Conservation (phyloP, 1,140 invertebrate species). For the Drosophila auraria region DNA sequence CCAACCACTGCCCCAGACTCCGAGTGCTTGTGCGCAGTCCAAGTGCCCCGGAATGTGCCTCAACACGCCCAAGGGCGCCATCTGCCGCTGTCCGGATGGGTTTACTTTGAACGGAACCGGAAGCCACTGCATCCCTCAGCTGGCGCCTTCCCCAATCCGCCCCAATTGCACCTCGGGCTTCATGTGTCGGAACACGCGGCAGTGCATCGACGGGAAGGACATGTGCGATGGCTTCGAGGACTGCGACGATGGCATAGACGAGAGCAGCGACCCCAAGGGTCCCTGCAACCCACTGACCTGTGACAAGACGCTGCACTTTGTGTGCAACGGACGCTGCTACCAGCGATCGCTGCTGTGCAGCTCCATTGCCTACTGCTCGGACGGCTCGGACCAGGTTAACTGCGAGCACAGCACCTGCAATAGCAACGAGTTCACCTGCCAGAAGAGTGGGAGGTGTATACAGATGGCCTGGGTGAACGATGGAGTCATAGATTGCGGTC, state of each 20-base stretch:
- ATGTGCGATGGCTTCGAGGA: slow-evolving; percentile 93
- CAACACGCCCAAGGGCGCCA: slow-evolving; percentile 73
- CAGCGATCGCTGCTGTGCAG: slow-evolving; percentile 89
- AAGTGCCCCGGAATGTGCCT: slow-evolving; percentile 83
- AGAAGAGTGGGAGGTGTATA: slow-evolving; percentile 88
- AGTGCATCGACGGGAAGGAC: slow-evolving; percentile 86
- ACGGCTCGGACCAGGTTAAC: slow-evolving; percentile 87
- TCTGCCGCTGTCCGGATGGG: slow-evolving; percentile 81
- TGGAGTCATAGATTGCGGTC: slow-evolving; percentile 88
- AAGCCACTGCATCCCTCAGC: slow-evolving; percentile 72
- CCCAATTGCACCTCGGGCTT: slow-evolving; percentile 71
- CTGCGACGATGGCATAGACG: slow-evolving; percentile 94
- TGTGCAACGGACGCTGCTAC: slow-evolving; percentile 88
- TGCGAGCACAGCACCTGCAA: slow-evolving; percentile 87
- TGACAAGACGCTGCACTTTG: slow-evolving; percentile 81
- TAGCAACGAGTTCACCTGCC: slow-evolving; percentile 89
- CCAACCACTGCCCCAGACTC: slow-evolving; percentile 49
- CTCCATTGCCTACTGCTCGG: slow-evolving; percentile 88
- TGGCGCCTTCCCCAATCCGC: slow-evolving; percentile 33
- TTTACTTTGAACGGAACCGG: slow-evolving; percentile 77
- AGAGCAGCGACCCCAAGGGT: slow-evolving; percentile 86
- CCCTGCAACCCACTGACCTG: slow-evolving; percentile 70
- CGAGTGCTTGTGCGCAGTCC: slow-evolving; percentile 67
- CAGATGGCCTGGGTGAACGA: slow-evolving; percentile 91
- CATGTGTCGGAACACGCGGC: slow-evolving; percentile 54